Evolutionary conservation across 2,113 vertebrate species (phyloP), one percentile per base, ranked within the genome.

Genomic region (Pseudolaguvia tuberculata): DNA sequence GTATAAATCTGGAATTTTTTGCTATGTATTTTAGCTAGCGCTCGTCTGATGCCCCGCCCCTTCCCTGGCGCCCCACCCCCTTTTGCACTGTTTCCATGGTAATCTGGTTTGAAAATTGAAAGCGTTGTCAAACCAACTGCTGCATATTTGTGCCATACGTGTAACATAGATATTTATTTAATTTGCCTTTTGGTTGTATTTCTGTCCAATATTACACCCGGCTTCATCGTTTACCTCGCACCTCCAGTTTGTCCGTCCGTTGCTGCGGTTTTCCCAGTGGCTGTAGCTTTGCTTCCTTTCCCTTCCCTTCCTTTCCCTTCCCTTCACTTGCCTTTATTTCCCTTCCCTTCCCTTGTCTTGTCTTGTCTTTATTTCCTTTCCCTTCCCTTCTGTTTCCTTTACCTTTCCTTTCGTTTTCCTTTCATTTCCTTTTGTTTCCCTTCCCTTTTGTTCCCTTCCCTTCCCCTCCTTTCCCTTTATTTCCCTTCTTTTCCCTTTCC

Each of bases 101-200:
- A 85, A 91, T 90, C 94, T 91, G 91, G 92, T 96, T 94, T 85
- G 39, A 31, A 84, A 83, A 85, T 82, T 1, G 73, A 86, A 78
- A 87, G 87, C 87, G 82, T 98, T 96, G 95, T 95, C 96, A 98
- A 96, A 98, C 94, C 92, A 88, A 92, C 90, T 91, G 94, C 97
- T 95, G 93, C 94, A 94, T 98, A 95, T 96, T 96, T 96, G 96
- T 98, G 95, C 95, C 95, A 94, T 96, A 95, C 91, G 91, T 94
- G 94, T 96, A 95, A 94, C 96, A 96, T 96, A 93, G 93, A 94
- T 99, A 99, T 99, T 99, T 99, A 99, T 99, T 99, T 94, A 95
- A 94, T 53, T 82, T 80, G 81, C 48, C 3, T 50, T 50, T 50
- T 15, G 15, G 79, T 83, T 89, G 84, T 56, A 93, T 90, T 88